Evolutionary conservation across 2,113 vertebrate genomes (phyloP).

Genomic region (Neogale vison): DNA sequence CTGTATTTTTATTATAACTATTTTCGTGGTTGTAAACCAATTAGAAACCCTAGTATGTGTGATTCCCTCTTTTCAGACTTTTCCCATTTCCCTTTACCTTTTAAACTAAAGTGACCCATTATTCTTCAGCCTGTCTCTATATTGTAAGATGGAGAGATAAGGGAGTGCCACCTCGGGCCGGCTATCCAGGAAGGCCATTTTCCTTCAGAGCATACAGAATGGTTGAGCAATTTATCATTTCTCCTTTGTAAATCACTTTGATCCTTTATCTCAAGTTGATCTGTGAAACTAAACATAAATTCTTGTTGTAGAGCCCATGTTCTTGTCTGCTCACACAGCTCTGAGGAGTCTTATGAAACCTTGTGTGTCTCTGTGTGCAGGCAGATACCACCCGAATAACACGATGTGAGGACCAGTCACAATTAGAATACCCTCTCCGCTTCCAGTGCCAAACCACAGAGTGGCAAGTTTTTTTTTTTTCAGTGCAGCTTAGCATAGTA

Average conservation of each 20-base stretch:
- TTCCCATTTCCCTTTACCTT: slow-evolving; percentile 42
- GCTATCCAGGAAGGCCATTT: background rate
- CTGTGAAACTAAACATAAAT: slow-evolving; percentile 68
- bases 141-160: slow-evolving; percentile 30
- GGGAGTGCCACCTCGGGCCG: background rate
- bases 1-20: slow-evolving; percentile 40
- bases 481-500: background rate
- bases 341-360: background rate
- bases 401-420: background rate
- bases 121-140: slow-evolving; percentile 13
- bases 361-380: background rate
- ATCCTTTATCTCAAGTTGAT: slow-evolving; percentile 72
- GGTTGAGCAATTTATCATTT: slow-evolving; percentile 55
- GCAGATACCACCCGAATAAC: background rate
- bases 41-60: slow-evolving; percentile 48
- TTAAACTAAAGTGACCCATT: slow-evolving; percentile 38
- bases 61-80: background rate
- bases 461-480: background rate
- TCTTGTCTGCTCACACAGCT: slow-evolving; percentile 52
- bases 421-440: background rate
- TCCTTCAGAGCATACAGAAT: slow-evolving; percentile 29
- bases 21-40: slow-evolving; percentile 42
- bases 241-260: slow-evolving; percentile 59
- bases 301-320: slow-evolving; percentile 33
- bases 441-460: background rate